These are phyloP conservation scores for Gibbula magus DNA, from an alignment of 2,888 invertebrate species.

Conservation along the genomic window DNA sequence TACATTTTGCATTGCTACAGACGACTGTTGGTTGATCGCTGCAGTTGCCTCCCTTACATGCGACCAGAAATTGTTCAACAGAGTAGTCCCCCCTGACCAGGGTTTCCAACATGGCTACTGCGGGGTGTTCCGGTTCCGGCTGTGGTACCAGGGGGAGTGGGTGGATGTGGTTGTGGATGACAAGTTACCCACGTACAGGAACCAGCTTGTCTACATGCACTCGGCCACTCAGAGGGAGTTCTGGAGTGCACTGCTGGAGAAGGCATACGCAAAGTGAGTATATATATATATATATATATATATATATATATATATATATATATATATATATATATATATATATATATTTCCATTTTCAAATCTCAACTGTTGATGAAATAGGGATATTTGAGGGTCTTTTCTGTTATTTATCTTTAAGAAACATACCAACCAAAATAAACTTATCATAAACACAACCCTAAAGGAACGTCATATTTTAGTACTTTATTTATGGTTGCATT, in stretches of 20 bases:
- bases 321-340: too few relatives aligned
- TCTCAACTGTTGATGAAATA: too few relatives aligned
- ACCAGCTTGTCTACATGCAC: slow-evolving; percentile 88
- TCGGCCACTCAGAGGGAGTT: slow-evolving; percentile 93
- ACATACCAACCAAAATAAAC: too few relatives aligned
- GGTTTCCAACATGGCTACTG: slow-evolving; percentile 89
- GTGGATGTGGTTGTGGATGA: slow-evolving; percentile 95
- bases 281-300: too few relatives aligned
- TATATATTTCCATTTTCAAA: too few relatives aligned
- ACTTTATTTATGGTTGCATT: too few relatives aligned
- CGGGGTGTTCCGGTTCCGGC: slow-evolving; percentile 89
- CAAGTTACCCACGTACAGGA: slow-evolving; percentile 89
- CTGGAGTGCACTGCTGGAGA: slow-evolving; percentile 96
- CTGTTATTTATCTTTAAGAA: too few relatives aligned
- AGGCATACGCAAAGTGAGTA: slow-evolving; percentile 90
- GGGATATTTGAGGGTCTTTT: too few relatives aligned
- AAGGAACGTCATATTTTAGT: too few relatives aligned
- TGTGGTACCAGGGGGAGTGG: slow-evolving; percentile 92
- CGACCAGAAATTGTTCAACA: slow-evolving; percentile 89
- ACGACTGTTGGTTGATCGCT: slow-evolving; percentile 91
- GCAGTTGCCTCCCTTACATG: slow-evolving; percentile 97
- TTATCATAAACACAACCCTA: too few relatives aligned
- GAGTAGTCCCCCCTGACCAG: slow-evolving; percentile 97
- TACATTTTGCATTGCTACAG: slow-evolving; percentile 65
- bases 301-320: too few relatives aligned